phyloP scores from a whole-genome alignment of 2,797 vertebrate genomes.

The Sus cebifrons region DNA sequence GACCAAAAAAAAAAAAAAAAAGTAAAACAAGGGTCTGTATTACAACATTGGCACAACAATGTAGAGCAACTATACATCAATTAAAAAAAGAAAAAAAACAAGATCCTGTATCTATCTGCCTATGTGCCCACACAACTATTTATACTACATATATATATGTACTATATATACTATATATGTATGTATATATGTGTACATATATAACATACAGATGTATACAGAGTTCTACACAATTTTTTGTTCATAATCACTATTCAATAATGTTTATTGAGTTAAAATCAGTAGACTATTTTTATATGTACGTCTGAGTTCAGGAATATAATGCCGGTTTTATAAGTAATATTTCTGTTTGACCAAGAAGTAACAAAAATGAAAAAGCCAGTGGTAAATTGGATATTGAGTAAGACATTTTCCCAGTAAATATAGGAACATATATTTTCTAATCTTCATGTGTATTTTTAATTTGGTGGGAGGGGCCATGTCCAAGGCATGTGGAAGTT shows the following conservation, averaged over 20 bases:
- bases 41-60: neutral
- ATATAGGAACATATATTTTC: slow-evolving; percentile 18
- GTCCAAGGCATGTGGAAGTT: too few relatives aligned
- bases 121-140: neutral
- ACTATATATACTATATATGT: neutral
- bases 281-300: neutral
- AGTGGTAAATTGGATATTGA: slow-evolving; percentile 13
- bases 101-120: neutral
- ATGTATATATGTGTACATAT: neutral
- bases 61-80: too few relatives aligned
- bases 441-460: slow-evolving; percentile 38
- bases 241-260: neutral
- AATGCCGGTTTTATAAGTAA: slow-evolving; percentile 45
- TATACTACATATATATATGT: neutral
- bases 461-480: neutral
- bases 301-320: neutral
- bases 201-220: neutral
- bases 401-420: slow-evolving; percentile 40
- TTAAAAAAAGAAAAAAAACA: too few relatives aligned
- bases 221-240: neutral
- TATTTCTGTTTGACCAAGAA: slow-evolving; percentile 32
- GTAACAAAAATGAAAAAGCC: slow-evolving; percentile 10
- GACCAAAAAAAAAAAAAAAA: too few relatives aligned
- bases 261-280: slow-evolving; percentile 31
- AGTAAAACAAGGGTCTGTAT: neutral